Evolutionary conservation across 1,140 invertebrate species (phyloP), one percentile per base, ranked within the genome.

Genomic region (Drosophila varians): DNA sequence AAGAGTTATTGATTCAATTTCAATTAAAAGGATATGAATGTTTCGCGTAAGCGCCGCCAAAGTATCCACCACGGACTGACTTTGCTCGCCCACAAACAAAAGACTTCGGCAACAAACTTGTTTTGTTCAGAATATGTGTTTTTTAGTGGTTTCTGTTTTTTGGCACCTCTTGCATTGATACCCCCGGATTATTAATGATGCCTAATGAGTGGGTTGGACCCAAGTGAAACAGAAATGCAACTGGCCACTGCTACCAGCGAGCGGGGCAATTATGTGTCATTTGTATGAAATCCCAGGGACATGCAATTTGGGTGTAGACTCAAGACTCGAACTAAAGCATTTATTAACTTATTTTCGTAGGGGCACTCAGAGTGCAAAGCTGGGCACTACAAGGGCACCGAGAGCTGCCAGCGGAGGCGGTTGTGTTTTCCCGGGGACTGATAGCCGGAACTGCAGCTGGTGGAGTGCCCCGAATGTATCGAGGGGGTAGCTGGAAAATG

Each of bases 1-100:
- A 87, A 87, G 82, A 87, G 77, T 87, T 87, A 87, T 87, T 71
- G 77, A 87, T 87, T 82, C 82, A 74, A 87, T 87, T 87, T 87
- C 82, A 87, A 87, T 87, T 87, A 87, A 87, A 86, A 86, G 80
- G 80, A 86, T 86, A 86, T 87, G 80, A 77, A 84, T 86, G 82
- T 77, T 70, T 64, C 45, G 54, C 46, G 46, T 70, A 43, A 51
- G 64, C 64, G 64, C 64, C 64, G 46, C n/a, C 19, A 16, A 38
- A 16, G n/a, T 16, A 38, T 12, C 7, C 18, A 12, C 21, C 23
- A 12, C 31, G 18, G 34, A 52, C 25, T 11, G 19, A 23, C 4
- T 46, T 58, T 38, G 28, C 18, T 58, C 54, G 76, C 72, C 54
- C 34, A 62, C 71, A 38, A 74, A 72, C 68, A 56, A 78, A 78